Evolutionary conservation across 2,888 invertebrate species (phyloP).

Genomic region (Polydrusus tereticollis): DNA sequence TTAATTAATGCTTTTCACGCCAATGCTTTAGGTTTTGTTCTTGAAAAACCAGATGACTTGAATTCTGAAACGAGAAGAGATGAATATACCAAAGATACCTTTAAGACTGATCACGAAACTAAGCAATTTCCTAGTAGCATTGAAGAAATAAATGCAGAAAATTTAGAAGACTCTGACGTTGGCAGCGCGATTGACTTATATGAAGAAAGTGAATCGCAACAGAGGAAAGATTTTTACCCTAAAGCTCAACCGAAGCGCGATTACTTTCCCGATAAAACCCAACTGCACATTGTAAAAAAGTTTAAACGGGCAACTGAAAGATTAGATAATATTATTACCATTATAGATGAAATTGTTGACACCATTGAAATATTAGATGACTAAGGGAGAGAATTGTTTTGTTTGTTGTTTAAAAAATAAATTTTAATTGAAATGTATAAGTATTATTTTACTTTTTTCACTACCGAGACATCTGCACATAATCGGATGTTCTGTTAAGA

Average conservation of each 20-base stretch:
- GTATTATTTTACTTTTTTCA: background rate
- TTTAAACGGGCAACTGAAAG: conserved; percentile 63
- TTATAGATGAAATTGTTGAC: conserved; percentile 65
- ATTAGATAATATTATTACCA: conserved; percentile 63
- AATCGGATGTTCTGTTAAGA: background rate
- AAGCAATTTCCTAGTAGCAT: background rate
- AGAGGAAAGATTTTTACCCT: background rate
- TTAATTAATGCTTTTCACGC: conserved; percentile 51
- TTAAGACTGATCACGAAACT: background rate
- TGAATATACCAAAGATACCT: background rate
- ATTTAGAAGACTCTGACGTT: conserved; percentile 16
- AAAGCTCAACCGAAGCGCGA: conserved; percentile 37
- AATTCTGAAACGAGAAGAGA: background rate
- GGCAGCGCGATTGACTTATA: conserved; percentile 24
- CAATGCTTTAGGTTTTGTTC: background rate
- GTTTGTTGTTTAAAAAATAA: conserved; percentile 8
- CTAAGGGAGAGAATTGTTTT: conserved; percentile 41
- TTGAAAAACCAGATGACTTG: background rate
- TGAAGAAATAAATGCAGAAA: background rate
- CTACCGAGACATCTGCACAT: no score
- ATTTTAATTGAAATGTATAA: background rate
- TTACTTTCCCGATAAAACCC: conserved; percentile 46
- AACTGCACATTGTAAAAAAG: conserved; percentile 54
- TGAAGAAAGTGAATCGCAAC: conserved; percentile 26
- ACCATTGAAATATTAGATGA: conserved; percentile 62